Percentiles rank a stretch among this genome's conserved stretches.
Conservation (phyloP, 2,888 invertebrate species). For the Drosophila nigritarsus region DNA sequence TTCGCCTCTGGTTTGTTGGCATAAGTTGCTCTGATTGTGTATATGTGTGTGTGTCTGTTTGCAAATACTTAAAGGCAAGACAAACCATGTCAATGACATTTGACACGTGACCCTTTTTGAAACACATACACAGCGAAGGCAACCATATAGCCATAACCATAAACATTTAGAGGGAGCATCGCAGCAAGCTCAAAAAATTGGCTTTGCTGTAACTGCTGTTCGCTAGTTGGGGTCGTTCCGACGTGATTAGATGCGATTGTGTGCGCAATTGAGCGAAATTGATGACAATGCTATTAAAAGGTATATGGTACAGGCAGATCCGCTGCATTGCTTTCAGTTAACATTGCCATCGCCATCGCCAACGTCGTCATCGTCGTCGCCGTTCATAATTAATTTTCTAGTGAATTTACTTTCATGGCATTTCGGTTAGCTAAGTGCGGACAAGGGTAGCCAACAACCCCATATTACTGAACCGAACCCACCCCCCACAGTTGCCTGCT, state of each 20-base stretch:
- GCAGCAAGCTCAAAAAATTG: conserved; percentile 33
- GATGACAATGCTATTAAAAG: conserved; percentile 79
- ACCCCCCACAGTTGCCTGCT: background rate
- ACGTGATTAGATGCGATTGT: conserved; percentile 80
- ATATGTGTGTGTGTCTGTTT: conserved; percentile 39
- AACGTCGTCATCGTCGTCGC: conserved; percentile 29
- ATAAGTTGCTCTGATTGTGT: conserved; percentile 34
- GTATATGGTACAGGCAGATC: conserved; percentile 52
- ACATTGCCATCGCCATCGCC: conserved; percentile 3
- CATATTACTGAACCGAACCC: conserved; percentile 4
- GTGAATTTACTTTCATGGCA: conserved; percentile 79
- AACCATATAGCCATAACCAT: conserved; percentile 71
- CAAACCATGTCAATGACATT: conserved; percentile 80
- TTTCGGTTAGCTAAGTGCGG: conserved; percentile 68
- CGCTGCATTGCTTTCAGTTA: conserved; percentile 64
- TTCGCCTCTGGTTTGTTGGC: conserved; percentile 27
- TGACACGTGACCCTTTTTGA: conserved; percentile 78
- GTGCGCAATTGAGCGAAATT: conserved; percentile 81
- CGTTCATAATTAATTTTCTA: conserved; percentile 80
- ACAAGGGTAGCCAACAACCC: conserved; percentile 29
- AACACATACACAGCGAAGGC: conserved; percentile 33
- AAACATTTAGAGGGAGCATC: conserved; percentile 71
- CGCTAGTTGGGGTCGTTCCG: conserved; percentile 64
- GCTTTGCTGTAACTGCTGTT: conserved; percentile 31
- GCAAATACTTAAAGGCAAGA: conserved; percentile 72